A percentile compares a stretch with the other conserved stretches of the same genome.
Evolutionary conservation across 2,797 vertebrate species (phyloP).

Genomic region (Falco cherrug): DNA sequence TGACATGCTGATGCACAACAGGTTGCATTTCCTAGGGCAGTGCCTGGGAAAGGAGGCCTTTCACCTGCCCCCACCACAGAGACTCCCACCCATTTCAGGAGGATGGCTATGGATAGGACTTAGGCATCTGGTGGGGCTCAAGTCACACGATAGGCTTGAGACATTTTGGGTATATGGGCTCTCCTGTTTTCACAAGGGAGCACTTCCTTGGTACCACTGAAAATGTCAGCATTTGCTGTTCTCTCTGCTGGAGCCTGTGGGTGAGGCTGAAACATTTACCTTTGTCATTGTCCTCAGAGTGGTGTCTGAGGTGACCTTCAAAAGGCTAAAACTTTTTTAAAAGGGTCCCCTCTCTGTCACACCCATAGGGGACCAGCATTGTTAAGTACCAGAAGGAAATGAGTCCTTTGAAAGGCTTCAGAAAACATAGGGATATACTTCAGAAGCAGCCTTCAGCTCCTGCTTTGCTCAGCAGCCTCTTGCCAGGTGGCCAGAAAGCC

Average conservation of each 20-base stretch:
- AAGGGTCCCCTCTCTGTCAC: neutral
- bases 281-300: neutral
- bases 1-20: neutral
- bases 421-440: neutral
- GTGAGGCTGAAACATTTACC: neutral
- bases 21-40: constrained; percentile 37
- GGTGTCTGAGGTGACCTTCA: neutral
- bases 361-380: neutral
- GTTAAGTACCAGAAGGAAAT: neutral
- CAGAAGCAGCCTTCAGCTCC: neutral
- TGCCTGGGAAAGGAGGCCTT: neutral
- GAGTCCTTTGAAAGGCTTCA: neutral
- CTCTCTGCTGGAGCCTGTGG: neutral
- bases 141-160: neutral
- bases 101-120: neutral
- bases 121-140: neutral
- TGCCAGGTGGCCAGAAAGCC: neutral
- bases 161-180: accelerated
- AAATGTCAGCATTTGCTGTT: neutral
- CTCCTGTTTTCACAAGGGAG: neutral
- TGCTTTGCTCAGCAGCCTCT: neutral
- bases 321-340: neutral
- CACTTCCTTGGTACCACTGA: neutral
- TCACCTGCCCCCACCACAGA: neutral
- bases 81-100: accelerated